Conservation (phyloP, 2,888 invertebrate genomes). For the Cancer borealis region DNA sequence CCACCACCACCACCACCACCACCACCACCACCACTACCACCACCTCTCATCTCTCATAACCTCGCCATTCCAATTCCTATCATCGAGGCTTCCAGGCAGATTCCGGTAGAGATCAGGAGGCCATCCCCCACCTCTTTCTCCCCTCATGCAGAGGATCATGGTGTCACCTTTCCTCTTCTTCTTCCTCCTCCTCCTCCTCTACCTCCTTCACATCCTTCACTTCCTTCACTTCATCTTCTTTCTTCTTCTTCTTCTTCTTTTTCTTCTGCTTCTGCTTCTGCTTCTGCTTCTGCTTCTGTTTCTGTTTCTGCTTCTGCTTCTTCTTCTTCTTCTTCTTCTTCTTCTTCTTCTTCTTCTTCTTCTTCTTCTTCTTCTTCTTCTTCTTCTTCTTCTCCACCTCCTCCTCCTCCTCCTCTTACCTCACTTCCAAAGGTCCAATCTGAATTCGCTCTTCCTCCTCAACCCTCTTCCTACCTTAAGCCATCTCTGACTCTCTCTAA, state of each 20-base stretch:
- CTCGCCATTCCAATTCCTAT: constrained; percentile 54
- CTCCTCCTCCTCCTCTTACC: not conserved
- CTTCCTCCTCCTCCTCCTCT: not conserved
- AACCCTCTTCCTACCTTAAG: not conserved
- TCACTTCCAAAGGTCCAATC: not conserved
- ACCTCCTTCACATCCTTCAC: not conserved
- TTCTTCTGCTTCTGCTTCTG: not conserved
- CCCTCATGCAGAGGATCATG: constrained; percentile 41
- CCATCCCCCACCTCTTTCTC: constrained; percentile 35
- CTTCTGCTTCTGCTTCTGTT: not conserved
- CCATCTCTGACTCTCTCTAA: not conserved
- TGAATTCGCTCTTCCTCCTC: not conserved
- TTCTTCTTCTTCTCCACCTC: not conserved
- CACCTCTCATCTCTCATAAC: constrained; percentile 49
- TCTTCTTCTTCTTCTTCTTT: no score
- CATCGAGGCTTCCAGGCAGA: constrained; percentile 41
- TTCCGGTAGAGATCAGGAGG: constrained; percentile 14
- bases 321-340: not conserved
- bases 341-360: no score
- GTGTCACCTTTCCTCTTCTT: not conserved
- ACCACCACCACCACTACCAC: not conserved
- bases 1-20: not conserved
- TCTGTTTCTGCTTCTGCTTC: no score
- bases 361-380: not conserved
- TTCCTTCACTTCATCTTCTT: not conserved